Evolutionary conservation across 2,888 invertebrate genomes (phyloP).

Genomic region (Orthosia incerta): DNA sequence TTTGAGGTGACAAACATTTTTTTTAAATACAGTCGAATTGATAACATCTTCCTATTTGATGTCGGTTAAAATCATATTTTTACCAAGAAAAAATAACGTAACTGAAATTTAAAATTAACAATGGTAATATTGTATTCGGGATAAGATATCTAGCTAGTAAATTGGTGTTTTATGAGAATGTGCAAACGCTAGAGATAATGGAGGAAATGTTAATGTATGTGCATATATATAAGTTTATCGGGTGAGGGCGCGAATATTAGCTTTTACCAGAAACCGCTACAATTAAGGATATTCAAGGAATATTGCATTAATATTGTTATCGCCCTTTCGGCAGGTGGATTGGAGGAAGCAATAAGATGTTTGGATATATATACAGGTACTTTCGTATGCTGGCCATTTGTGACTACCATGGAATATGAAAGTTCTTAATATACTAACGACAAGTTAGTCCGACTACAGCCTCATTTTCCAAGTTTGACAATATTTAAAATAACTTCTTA

Average conservation of each 20-base stretch:
- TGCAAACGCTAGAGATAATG: conserved; percentile 17
- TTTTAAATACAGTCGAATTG: too few relatives aligned
- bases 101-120: conserved; percentile 35
- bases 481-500: neutral
- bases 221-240: conserved; percentile 46
- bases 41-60: too few relatives aligned
- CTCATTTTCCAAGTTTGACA: neutral
- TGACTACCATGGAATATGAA: conserved; percentile 1
- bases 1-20: too few relatives aligned
- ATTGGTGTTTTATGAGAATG: conserved; percentile 51
- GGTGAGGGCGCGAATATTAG: neutral
- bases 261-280: conserved; percentile 47
- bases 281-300: conserved; percentile 25
- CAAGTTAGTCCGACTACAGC: neutral
- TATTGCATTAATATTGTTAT: conserved; percentile 23
- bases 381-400: neutral
- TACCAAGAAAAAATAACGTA: conserved; percentile 8
- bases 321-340: conserved; percentile 32
- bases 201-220: conserved; percentile 56
- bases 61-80: conserved; percentile 36
- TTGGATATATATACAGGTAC: neutral
- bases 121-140: conserved; percentile 38
- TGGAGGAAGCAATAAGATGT: conserved; percentile 8
- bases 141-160: conserved; percentile 42
- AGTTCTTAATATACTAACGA: neutral